phyloP scores from a whole-genome alignment of 2,888 invertebrate genomes.

The Mactromeris polynyma region DNA sequence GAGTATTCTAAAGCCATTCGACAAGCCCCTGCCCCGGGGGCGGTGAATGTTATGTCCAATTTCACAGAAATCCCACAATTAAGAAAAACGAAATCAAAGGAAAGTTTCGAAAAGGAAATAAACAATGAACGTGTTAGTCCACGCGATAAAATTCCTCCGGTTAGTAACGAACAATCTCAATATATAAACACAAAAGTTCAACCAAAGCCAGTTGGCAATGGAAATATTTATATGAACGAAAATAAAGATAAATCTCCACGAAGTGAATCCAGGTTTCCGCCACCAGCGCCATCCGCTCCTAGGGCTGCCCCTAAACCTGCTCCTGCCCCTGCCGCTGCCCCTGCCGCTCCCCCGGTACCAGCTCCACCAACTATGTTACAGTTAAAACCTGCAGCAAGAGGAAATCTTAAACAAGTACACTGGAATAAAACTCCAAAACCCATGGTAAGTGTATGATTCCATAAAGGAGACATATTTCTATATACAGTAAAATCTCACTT shows the following conservation, averaged over 20 bases:
- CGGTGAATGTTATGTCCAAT: constrained; percentile 67
- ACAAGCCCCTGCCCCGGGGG: constrained; percentile 50
- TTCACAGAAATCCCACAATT: constrained; percentile 64
- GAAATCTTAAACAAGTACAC: constrained; percentile 74
- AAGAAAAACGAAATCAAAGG: constrained; percentile 48
- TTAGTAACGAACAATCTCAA: constrained; percentile 1
- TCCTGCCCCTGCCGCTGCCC: constrained; percentile 49
- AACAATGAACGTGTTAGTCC: constrained; percentile 20
- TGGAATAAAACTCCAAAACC: constrained; percentile 74
- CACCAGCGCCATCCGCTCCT: constrained; percentile 52
- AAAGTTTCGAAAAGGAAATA: constrained; percentile 26
- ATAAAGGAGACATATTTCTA: too few species aligned
- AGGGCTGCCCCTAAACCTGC: constrained; percentile 16
- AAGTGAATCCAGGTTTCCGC: constrained; percentile 24
- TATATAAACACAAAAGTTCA: constrained; percentile 22
- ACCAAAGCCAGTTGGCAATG: neutral
- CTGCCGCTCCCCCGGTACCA: constrained; percentile 21
- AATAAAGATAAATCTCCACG: constrained; percentile 3
- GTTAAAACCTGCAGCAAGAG: constrained; percentile 22
- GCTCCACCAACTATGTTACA: constrained; percentile 26
- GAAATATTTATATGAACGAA: constrained; percentile 51
- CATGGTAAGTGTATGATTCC: constrained; percentile 62
- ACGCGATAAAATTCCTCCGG: constrained; percentile 36
- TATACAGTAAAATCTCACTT: too few species aligned
- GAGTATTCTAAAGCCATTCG: constrained; percentile 43